Percentiles rank a stretch among this genome's conserved stretches.
These are phyloP conservation scores for Dryobates pubescens DNA, from an alignment of 2,797 vertebrate species.

Conservation along the genomic window DNA sequence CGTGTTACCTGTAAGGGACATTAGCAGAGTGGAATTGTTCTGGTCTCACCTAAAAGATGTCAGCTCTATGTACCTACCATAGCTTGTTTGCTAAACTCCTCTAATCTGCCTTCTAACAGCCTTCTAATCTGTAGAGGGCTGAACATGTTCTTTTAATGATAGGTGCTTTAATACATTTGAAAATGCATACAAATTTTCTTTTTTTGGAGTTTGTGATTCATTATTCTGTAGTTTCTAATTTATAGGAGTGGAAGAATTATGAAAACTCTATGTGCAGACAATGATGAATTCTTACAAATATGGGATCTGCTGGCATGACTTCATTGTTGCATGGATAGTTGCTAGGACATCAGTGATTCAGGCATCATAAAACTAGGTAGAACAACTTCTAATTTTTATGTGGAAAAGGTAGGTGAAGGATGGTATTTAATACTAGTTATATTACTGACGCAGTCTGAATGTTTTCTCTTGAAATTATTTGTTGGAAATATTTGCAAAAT, in stretches of 20 bases:
- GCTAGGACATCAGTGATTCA: not conserved
- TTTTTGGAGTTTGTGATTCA: not conserved
- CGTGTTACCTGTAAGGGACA: not conserved
- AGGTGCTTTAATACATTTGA: not conserved
- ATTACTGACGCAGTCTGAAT: not conserved
- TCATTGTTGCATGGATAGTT: not conserved
- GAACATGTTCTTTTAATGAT: not conserved
- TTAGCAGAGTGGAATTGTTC: not conserved
- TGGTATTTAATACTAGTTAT: not conserved
- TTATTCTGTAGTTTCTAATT: not conserved
- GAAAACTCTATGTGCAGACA: not conserved
- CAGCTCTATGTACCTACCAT: not conserved
- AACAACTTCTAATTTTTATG: not conserved
- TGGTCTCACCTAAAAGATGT: not conserved
- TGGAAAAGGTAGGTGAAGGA: not conserved
- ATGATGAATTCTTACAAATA: not conserved
- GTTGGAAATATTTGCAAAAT: not conserved
- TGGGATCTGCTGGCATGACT: not conserved
- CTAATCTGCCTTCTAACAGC: not conserved
- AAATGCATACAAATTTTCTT: not conserved
- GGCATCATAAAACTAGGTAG: not conserved
- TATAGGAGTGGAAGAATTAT: not conserved
- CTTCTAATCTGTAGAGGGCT: not conserved
- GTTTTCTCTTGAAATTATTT: not conserved
- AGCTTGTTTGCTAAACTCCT: not conserved